Base-by-base conservation (phyloP, 1,140 invertebrate genomes). In the Ectropis grisescens region DNA sequence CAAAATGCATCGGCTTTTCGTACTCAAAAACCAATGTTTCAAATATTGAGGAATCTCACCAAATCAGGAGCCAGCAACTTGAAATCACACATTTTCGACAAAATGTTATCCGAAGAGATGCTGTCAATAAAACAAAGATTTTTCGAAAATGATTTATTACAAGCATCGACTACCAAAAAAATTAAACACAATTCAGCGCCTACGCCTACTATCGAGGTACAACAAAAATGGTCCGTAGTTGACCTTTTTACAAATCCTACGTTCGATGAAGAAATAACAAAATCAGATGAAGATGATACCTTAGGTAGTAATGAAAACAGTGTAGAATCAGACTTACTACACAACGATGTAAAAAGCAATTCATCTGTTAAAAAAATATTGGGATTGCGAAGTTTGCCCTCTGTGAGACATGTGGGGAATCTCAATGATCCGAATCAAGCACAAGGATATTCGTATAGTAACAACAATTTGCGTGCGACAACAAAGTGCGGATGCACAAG, bases 101-200 rank as follows among this genome's bases (percentile, higher is more conserved):
- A 65, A 58, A 74, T 69, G 60, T 34, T 75, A 11, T 67, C 60
- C 2, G 61, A 74, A 31, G 68, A 74, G 49, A 67, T 79, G 53
- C 29, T 71, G 12, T 60, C 53, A 11, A 62, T 71, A 26, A 65
- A 75, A 36, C 52, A 61, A 44, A 46, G 58, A 33, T 48, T 67
- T 25, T 34, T 57, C 33, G 47, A 58, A 31, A 61, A 58, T 39
- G 50, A 66, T 31, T 33, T 34, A 26, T 52, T 26, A 11, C 11
- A 42, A n/a, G 27, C 19, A 6, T 29, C 51, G 23, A 26, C 47
- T 34, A n/a, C 60, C 1, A 33, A 52, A 31, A 36, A 37, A 4
- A 47, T 46, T 12, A 61, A 47, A 41, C 46, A 29, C 13, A 47
- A 36, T 41, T 6, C 4, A 26, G 47, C 41, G 14, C 39, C 41